A percentile compares a stretch with the other conserved stretches of the same genome.
phyloP scores from a whole-genome alignment of 1,140 invertebrate genomes.

The Saxidomus purpurata region DNA sequence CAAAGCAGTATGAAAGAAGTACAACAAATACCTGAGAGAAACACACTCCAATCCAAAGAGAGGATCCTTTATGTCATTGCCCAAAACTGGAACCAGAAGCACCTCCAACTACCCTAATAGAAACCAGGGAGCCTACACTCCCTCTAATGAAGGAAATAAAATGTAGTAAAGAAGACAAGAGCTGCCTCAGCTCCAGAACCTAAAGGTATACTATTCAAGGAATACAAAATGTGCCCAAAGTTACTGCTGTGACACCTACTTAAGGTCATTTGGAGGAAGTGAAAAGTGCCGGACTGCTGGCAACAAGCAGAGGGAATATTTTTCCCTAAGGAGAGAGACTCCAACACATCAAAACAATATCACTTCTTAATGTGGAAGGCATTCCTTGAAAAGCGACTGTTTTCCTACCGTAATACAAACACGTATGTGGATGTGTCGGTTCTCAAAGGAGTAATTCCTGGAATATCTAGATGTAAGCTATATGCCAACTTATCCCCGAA shows the following conservation, averaged over 20 bases:
- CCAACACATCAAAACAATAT: slow-evolving; percentile 60
- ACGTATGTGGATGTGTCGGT: slow-evolving; percentile 36
- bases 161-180: slow-evolving; percentile 47
- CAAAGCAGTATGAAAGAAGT: slow-evolving; percentile 38
- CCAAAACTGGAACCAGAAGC: not conserved
- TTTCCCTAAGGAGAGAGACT: slow-evolving; percentile 54
- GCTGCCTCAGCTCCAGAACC: slow-evolving; percentile 33
- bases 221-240: slow-evolving; percentile 47
- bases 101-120: not conserved
- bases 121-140: slow-evolving; percentile 26
- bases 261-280: slow-evolving; percentile 45
- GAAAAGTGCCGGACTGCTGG: slow-evolving; percentile 43
- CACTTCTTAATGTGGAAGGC: slow-evolving; percentile 53
- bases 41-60: slow-evolving; percentile 27
- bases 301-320: slow-evolving; percentile 38
- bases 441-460: slow-evolving; percentile 40
- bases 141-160: slow-evolving; percentile 36
- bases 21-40: slow-evolving; percentile 4
- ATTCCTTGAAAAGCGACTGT: slow-evolving; percentile 6
- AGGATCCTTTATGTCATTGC: not conserved
- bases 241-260: slow-evolving; percentile 18
- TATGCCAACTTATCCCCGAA: not conserved
- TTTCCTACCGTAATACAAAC: slow-evolving; percentile 14
- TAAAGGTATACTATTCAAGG: slow-evolving; percentile 54
- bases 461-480: slow-evolving; percentile 29